phyloP scores from a whole-genome alignment of 2,888 invertebrate genomes.

The Ornithoptera alexandrae region DNA sequence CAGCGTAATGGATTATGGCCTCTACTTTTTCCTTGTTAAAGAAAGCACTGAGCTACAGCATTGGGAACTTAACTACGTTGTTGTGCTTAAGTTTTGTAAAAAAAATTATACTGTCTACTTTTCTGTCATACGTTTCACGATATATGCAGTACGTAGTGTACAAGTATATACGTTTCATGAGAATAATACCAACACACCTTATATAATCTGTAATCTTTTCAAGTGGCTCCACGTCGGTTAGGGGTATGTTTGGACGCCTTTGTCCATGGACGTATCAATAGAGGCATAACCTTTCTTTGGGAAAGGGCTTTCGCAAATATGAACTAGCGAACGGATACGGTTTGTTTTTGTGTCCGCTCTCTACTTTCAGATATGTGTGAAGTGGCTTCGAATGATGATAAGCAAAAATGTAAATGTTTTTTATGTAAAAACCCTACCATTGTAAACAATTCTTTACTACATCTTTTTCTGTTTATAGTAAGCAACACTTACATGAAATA shows the following conservation, averaged over 20 bases:
- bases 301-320: constrained; percentile 34
- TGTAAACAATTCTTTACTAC: too few species aligned
- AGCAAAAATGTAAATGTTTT: constrained; percentile 2
- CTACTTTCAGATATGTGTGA: constrained; percentile 11
- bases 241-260: constrained; percentile 33
- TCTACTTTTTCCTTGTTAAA: too few species aligned
- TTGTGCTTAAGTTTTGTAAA: too few species aligned
- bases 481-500: too few species aligned
- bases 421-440: background rate
- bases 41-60: too few species aligned
- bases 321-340: constrained; percentile 25
- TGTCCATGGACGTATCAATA: constrained; percentile 41
- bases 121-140: background rate
- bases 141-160: too few species aligned
- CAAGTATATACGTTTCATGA: background rate
- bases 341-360: constrained; percentile 28
- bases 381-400: constrained; percentile 17
- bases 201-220: constrained; percentile 38
- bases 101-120: background rate
- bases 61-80: too few species aligned
- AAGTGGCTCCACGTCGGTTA: constrained; percentile 28
- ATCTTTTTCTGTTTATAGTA: too few species aligned
- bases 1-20: too few species aligned
- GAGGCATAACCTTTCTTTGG: constrained; percentile 36
- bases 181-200: constrained; percentile 31